Evolutionary conservation across 2,888 invertebrate species (phyloP).

Genomic region (Hypolimnas misippus): DNA sequence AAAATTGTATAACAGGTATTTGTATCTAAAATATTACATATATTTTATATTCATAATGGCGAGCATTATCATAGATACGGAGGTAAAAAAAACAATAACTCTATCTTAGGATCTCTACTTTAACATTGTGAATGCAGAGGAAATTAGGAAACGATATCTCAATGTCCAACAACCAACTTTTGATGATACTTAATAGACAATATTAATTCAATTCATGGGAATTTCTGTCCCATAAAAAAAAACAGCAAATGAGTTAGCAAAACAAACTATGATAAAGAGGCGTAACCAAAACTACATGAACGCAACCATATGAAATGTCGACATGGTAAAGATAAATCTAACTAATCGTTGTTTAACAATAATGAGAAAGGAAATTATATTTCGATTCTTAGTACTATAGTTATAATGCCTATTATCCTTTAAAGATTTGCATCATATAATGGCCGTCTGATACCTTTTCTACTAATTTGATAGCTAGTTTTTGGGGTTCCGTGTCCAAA

Average conservation of each 20-base stretch:
- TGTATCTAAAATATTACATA: too few relatives aligned
- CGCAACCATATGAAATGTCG: constrained; percentile 59
- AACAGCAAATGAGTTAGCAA: constrained; percentile 20
- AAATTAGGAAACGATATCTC: too few relatives aligned
- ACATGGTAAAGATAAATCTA: constrained; percentile 68
- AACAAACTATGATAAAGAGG: constrained; percentile 60
- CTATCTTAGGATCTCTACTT: too few relatives aligned
- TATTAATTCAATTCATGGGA: neutral
- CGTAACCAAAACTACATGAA: constrained; percentile 66
- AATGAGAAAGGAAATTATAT: neutral
- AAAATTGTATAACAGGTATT: too few relatives aligned
- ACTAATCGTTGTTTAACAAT: constrained; percentile 50
- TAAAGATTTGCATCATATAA: neutral
- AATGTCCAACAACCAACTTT: too few relatives aligned
- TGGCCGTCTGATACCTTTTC: constrained; percentile 16
- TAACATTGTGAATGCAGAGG: too few relatives aligned
- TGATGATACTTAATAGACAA: too few relatives aligned
- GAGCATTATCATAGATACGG: too few relatives aligned
- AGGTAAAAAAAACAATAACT: too few relatives aligned
- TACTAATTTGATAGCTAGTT: constrained; percentile 47
- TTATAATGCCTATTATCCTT: constrained; percentile 1
- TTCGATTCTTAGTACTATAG: neutral
- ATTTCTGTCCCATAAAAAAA: constrained; percentile 50
- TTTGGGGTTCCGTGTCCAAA: too few relatives aligned
- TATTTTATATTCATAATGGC: too few relatives aligned